Percentiles rank a stretch among this genome's conserved stretches.
Conservation (phyloP, 2,797 vertebrate genomes). For the Silurus lanzhouensis region DNA sequence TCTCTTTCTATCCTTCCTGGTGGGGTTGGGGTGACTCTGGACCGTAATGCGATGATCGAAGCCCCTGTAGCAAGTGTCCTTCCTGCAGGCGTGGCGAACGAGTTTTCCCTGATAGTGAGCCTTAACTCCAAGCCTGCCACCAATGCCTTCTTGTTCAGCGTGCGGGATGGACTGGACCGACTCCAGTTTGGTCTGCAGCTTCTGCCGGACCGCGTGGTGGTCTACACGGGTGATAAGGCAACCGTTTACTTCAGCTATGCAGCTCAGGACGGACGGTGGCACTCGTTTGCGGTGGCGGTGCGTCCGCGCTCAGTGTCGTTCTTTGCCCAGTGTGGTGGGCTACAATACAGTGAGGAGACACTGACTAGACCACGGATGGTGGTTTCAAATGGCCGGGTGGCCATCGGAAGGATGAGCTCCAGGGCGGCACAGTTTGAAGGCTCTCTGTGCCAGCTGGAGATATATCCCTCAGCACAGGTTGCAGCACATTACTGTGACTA, state of each 20-base stretch:
- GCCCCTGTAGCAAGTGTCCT: conserved; percentile 75
- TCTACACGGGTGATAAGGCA: conserved; percentile 83
- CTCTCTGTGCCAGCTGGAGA: conserved; percentile 89
- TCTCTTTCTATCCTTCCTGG: conserved; percentile 70
- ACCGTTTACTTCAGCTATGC: conserved; percentile 84
- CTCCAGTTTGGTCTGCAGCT: conserved; percentile 91
- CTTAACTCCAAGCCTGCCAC: conserved; percentile 85
- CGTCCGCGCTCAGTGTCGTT: conserved; percentile 79
- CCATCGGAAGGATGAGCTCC: conserved; percentile 88
- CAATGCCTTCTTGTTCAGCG: conserved; percentile 94
- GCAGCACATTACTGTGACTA: conserved; percentile 88
- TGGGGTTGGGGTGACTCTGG: conserved; percentile 79
- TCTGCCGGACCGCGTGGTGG: conserved; percentile 83
- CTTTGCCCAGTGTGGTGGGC: conserved; percentile 81
- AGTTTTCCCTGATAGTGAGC: conserved; percentile 86
- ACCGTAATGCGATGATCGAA: conserved; percentile 77
- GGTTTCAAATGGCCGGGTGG: conserved; percentile 78
- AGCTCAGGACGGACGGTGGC: conserved; percentile 86
- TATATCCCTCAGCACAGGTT: conserved; percentile 87
- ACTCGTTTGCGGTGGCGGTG: conserved; percentile 83
- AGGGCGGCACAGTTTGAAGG: conserved; percentile 86
- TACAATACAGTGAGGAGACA: conserved; percentile 77
- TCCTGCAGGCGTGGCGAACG: conserved; percentile 75
- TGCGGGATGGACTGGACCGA: conserved; percentile 80
- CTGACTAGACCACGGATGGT: conserved; percentile 75